These are phyloP conservation scores for Chloebia gouldiae DNA, from an alignment of 2,113 vertebrate species.

Conservation along the genomic window DNA sequence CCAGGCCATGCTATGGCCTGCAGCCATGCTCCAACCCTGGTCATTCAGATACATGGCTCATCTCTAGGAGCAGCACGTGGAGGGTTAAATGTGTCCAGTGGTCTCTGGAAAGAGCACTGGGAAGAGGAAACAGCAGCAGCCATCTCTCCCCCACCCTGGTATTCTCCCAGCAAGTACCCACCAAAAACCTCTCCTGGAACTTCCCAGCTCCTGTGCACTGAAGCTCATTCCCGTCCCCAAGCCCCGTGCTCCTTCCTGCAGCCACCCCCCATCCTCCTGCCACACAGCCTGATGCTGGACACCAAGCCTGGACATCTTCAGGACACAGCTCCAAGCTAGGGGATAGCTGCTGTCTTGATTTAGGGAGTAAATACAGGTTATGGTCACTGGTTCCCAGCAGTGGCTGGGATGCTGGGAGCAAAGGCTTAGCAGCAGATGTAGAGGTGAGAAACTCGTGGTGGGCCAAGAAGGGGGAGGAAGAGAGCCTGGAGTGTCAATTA, in stretches of 20 bases:
- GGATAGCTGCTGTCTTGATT: neutral
- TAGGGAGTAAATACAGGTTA: neutral
- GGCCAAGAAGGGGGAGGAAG: neutral
- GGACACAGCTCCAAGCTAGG: neutral
- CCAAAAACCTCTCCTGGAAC: neutral
- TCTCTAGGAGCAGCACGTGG: neutral
- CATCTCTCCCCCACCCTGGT: neutral
- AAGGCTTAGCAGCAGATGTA: neutral
- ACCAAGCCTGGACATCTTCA: neutral
- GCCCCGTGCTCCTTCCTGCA: rapidly evolving
- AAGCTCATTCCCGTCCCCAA: neutral
- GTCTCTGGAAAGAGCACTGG: neutral
- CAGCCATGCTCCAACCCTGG: neutral
- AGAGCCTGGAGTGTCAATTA: constrained; percentile 1
- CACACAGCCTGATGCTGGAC: neutral
- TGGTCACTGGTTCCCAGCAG: neutral
- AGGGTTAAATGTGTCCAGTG: neutral
- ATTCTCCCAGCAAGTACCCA: neutral
- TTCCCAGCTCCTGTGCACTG: neutral
- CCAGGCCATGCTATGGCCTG: neutral
- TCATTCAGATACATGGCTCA: neutral
- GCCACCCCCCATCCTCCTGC: neutral
- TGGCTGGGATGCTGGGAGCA: neutral
- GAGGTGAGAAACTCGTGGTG: neutral
- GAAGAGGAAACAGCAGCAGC: neutral